Conservation (phyloP, 2,113 vertebrate genomes). For the Bubo blakistoni region DNA sequence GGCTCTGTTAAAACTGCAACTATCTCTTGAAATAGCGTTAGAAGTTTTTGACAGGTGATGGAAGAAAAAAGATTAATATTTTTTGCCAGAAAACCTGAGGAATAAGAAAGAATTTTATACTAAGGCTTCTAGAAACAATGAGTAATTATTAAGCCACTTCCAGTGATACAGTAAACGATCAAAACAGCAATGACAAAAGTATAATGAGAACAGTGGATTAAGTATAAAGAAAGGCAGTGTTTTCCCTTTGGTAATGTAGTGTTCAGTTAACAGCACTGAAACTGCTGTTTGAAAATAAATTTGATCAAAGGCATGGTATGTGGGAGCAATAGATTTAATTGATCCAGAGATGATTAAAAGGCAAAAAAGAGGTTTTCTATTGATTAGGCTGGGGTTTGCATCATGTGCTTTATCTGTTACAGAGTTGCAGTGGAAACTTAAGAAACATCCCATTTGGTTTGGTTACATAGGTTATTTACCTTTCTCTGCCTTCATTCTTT, state of each 20-base stretch:
- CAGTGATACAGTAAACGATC: constrained; percentile 55
- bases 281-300: constrained; percentile 10
- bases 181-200: constrained; percentile 32
- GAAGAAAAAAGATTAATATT: background rate
- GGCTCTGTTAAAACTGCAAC: background rate
- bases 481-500: background rate
- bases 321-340: background rate
- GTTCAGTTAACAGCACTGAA: background rate
- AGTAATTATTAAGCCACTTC: constrained; percentile 44
- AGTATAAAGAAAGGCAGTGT: background rate
- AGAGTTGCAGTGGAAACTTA: background rate
- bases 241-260: background rate
- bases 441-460: background rate
- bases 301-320: background rate
- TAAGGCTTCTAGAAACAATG: background rate
- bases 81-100: background rate
- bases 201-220: constrained; percentile 34
- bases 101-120: background rate
- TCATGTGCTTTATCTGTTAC: background rate
- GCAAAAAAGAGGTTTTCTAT: background rate
- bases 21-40: background rate
- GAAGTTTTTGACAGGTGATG: background rate
- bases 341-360: background rate
- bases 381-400: background rate
- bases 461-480: background rate